Evolutionary conservation across 2,113 vertebrate genomes (phyloP).

Genomic region (Anhinga anhinga): DNA sequence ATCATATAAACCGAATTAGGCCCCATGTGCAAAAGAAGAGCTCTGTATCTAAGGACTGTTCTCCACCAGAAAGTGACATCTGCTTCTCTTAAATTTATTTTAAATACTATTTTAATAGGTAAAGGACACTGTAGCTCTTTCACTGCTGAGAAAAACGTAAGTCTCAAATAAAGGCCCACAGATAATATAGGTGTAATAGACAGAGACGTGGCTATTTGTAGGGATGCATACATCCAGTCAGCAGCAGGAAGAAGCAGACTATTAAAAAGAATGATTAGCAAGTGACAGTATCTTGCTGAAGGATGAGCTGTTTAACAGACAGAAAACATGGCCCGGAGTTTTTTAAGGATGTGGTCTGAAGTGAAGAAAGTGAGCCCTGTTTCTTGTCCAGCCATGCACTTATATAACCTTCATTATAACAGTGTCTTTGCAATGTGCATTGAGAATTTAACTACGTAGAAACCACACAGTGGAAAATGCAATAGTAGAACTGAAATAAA

Average conservation of each 20-base stretch:
- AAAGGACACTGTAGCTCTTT: neutral
- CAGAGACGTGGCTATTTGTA: neutral
- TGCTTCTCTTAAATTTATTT: neutral
- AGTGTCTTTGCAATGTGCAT: neutral
- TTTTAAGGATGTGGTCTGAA: neutral
- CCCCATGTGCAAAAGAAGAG: neutral
- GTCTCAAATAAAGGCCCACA: neutral
- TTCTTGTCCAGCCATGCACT: neutral
- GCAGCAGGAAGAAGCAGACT: neutral
- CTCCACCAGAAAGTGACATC: neutral
- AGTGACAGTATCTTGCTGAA: neutral
- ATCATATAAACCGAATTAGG: neutral
- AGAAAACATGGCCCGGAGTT: neutral
- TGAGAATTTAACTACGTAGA: neutral
- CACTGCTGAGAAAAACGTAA: neutral
- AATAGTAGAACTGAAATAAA: neutral
- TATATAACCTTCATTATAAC: neutral
- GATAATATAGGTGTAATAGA: neutral
- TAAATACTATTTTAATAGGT: neutral
- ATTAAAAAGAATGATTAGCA: neutral
- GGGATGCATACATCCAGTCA: neutral
- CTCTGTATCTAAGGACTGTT: neutral
- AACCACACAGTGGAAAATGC: neutral
- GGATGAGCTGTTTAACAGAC: neutral
- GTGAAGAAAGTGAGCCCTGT: neutral